Evolutionary conservation across 2,113 vertebrate genomes (phyloP).

Genomic region (Carettochelys insculpta): DNA sequence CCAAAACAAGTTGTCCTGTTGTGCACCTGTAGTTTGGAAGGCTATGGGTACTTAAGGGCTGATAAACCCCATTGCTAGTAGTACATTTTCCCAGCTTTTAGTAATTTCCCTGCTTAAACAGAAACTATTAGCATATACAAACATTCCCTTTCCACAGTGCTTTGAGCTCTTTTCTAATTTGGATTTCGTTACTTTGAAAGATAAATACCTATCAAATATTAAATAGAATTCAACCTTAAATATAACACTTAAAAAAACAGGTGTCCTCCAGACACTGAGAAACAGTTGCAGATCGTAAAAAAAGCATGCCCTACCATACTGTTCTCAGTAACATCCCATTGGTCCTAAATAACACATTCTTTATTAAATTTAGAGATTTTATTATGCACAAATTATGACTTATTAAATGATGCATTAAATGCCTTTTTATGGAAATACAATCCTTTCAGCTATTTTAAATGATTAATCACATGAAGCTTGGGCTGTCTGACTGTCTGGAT

Average conservation of each 20-base stretch:
- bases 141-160: background rate
- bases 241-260: background rate
- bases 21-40: background rate
- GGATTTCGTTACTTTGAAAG: conserved; percentile 12
- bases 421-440: conserved; percentile 46
- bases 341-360: conserved; percentile 18
- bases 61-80: background rate
- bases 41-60: background rate
- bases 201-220: conserved; percentile 18
- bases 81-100: background rate
- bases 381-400: conserved; percentile 33
- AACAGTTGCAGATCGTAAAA: background rate
- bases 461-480: conserved; percentile 24
- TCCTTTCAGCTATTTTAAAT: conserved; percentile 25
- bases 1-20: background rate
- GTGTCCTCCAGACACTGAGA: background rate
- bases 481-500: background rate
- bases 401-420: conserved; percentile 38
- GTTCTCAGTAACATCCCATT: background rate
- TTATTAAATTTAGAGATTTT: conserved; percentile 27
- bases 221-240: background rate
- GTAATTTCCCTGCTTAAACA: conserved; percentile 23
- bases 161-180: conserved; percentile 25
- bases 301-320: background rate
- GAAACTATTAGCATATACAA: conserved; percentile 8